Evolutionary conservation across 2,113 vertebrate genomes (phyloP).

Genomic region (Chaetodon trifascialis): DNA sequence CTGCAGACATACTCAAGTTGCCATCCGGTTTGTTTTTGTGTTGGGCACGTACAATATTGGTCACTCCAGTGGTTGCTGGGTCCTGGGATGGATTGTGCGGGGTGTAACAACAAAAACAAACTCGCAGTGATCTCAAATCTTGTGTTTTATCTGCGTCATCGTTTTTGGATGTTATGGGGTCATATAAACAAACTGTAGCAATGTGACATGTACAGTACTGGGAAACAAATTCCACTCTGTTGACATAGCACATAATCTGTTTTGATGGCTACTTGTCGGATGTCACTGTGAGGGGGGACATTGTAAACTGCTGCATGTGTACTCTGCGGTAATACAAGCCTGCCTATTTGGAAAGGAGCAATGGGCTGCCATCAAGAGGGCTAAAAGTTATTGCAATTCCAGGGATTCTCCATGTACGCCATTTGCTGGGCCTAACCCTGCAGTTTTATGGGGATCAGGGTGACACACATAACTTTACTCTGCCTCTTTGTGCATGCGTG

Average conservation of each 20-base stretch:
- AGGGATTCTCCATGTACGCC: constrained; percentile 47
- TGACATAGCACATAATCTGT: constrained; percentile 50
- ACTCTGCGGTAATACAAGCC: constrained; percentile 46
- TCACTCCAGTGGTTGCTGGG: not conserved
- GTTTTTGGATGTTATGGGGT: constrained; percentile 9
- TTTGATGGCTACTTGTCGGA: constrained; percentile 61
- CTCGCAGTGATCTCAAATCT: constrained; percentile 3
- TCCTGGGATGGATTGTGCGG: constrained; percentile 6
- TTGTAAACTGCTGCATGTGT: constrained; percentile 49
- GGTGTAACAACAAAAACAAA: constrained; percentile 10
- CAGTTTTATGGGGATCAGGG: constrained; percentile 22
- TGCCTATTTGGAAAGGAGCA: constrained; percentile 49
- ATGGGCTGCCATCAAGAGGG: constrained; percentile 18
- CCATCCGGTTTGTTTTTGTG: constrained; percentile 26
- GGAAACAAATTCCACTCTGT: constrained; percentile 30
- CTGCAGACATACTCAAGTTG: constrained; percentile 47
- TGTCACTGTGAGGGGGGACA: constrained; percentile 32
- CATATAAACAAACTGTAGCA: constrained; percentile 15
- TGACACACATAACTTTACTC: constrained; percentile 11
- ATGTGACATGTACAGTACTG: constrained; percentile 14
- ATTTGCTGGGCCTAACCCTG: constrained; percentile 13
- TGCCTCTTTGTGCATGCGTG: not conserved
- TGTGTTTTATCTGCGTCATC: constrained; percentile 1
- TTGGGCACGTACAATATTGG: not conserved
- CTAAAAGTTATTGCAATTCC: constrained; percentile 55